A percentile compares a stretch with the other conserved stretches of the same genome.
Conservation (phyloP, 2,888 invertebrate species). For the Conomelus anceps region DNA sequence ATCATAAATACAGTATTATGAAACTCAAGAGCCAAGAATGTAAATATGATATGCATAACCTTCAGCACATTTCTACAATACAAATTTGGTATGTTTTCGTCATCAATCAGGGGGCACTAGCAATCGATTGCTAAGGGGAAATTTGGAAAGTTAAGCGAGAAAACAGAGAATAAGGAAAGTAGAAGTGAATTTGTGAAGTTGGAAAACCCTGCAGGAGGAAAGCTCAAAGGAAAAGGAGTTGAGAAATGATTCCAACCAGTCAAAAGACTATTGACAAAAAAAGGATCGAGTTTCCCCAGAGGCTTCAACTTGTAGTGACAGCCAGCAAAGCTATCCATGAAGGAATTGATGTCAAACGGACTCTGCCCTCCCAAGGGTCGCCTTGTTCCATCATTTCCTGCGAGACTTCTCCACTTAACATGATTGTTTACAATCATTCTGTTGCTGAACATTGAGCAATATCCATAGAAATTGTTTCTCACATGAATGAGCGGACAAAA, state of each 20-base stretch:
- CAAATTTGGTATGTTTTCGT: too few species aligned
- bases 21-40: too few species aligned
- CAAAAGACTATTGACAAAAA: not conserved
- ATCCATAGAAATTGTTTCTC: not conserved
- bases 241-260: not conserved
- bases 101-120: too few species aligned
- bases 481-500: not conserved
- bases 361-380: not conserved
- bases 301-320: not conserved
- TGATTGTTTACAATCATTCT: not conserved
- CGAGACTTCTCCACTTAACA: not conserved
- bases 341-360: not conserved
- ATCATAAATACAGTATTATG: too few species aligned
- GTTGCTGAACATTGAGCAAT: not conserved
- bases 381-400: not conserved
- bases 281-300: not conserved
- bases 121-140: too few species aligned
- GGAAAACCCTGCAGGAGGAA: not conserved
- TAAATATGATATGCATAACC: too few species aligned
- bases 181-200: not conserved
- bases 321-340: too few species aligned
- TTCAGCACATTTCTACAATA: too few species aligned
- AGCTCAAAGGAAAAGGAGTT: not conserved
- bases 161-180: not conserved
- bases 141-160: not conserved